Conservation (phyloP, 2,113 vertebrate genomes). For the Hyperoodon ampullatus region DNA sequence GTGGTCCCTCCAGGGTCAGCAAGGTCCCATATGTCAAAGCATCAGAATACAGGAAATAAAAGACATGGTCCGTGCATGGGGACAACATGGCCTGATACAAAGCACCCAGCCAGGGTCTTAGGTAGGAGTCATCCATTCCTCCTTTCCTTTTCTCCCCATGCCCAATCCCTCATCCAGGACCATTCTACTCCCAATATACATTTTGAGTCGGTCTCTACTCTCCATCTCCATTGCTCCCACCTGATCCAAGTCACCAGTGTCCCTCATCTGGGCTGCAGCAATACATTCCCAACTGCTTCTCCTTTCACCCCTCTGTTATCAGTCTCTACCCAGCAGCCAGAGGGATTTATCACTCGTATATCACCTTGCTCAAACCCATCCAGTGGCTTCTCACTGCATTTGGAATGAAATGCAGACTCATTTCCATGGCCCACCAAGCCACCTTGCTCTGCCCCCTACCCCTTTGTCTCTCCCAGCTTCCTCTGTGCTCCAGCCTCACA, state of each 20-base stretch:
- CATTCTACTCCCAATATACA: background rate
- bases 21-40: background rate
- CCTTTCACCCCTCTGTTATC: background rate
- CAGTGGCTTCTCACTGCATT: background rate
- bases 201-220: background rate
- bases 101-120: no score
- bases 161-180: background rate
- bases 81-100: no score
- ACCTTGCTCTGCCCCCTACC: background rate
- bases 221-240: background rate
- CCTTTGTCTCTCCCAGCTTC: background rate
- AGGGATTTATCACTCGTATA: background rate
- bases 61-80: background rate
- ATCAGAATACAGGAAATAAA: background rate
- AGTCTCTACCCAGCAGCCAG: background rate
- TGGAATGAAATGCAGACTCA: background rate
- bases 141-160: background rate
- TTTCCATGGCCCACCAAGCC: background rate
- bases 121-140: background rate
- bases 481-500: background rate
- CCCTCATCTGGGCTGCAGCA: background rate
- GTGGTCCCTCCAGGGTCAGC: background rate
- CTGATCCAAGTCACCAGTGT: background rate
- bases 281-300: background rate
- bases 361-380: background rate